Base-by-base conservation (phyloP, 2,113 vertebrate species). In the Ibidorhyncha struthersii region DNA sequence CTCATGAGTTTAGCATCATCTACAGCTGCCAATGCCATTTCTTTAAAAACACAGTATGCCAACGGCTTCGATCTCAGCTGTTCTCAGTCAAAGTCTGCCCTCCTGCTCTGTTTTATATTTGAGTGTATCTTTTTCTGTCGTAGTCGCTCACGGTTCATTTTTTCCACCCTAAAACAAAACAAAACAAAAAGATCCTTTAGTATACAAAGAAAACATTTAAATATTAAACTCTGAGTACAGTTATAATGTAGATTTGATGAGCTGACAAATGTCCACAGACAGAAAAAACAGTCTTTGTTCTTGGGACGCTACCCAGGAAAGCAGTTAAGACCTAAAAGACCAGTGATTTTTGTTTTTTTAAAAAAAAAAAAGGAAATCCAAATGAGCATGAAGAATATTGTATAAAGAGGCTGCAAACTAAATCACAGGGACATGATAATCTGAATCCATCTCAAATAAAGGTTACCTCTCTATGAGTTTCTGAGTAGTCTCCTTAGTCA, bases 391-490 rank as follows among this genome's bases (percentile, higher is more conserved):
- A 70, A 36, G n/a, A 43, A 13, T 18, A 45, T 9, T 3, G 12
- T 56, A 58, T 36, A 32, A 84, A 66, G 38, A 30, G 16, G 22
- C 52, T 73, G 26, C 41, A 38, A 71, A 74, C 3, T 21, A 30
- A 45, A 27, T 10, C 3, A 7, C 13, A n/a, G 16, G 14, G 34
- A 47, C 0, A 0, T 6, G 21, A 34, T 9, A 43, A 21, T 12
- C 21, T 43, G 16, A 50, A 43, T 21, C 43, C 12, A 45, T 8
- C 34, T 47, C 55, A 65, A n/a, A 29, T 10, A 65, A 71, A 50
- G 43, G 26, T 6, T 97, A 99, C 99, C 99, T 99, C 83, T 96
- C 76, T 84, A 92, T 98, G 49, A 98, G 95, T 0, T 98, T 95
- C 32, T 97, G 96, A 0, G 97, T 9, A 23, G 99, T 98, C 71